Percentiles rank a stretch among this genome's conserved stretches.
These are phyloP conservation scores for Cyclina sinensis DNA, from an alignment of 1,140 invertebrate genomes.

Conservation along the genomic window DNA sequence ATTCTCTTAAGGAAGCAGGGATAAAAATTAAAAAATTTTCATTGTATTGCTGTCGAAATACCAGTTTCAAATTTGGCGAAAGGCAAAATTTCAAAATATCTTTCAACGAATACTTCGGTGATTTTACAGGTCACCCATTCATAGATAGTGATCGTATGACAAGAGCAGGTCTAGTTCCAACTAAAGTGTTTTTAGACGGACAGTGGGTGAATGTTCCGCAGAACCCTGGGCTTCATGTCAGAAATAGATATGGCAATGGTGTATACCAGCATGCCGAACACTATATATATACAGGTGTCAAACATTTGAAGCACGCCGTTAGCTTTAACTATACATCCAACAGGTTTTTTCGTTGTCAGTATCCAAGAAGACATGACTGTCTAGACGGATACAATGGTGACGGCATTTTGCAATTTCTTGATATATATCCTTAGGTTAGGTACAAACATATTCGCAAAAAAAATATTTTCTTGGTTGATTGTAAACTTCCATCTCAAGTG, in stretches of 20 bases:
- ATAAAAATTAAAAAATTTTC: not conserved
- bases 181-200: not conserved
- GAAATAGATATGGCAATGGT: constrained; percentile 80
- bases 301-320: not conserved
- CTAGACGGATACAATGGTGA: not conserved
- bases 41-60: not conserved
- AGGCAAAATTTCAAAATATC: not conserved
- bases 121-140: not conserved
- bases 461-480: no score
- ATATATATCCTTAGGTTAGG: not conserved
- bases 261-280: constrained; percentile 77
- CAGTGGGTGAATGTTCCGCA: constrained; percentile 76
- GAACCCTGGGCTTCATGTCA: constrained; percentile 82
- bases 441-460: no score
- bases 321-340: not conserved
- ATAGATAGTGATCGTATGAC: not conserved
- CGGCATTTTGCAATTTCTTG: not conserved
- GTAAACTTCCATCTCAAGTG: no score
- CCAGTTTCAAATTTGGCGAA: not conserved
- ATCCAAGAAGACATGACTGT: not conserved
- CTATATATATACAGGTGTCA: not conserved
- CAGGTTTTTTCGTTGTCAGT: constrained; percentile 40
- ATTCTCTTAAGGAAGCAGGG: not conserved
- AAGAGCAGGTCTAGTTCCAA: not conserved
- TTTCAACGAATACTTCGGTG: not conserved